Evolutionary conservation across 2,888 invertebrate species (phyloP), one percentile per base, ranked within the genome.

Genomic region (Nemurella pictetii): DNA sequence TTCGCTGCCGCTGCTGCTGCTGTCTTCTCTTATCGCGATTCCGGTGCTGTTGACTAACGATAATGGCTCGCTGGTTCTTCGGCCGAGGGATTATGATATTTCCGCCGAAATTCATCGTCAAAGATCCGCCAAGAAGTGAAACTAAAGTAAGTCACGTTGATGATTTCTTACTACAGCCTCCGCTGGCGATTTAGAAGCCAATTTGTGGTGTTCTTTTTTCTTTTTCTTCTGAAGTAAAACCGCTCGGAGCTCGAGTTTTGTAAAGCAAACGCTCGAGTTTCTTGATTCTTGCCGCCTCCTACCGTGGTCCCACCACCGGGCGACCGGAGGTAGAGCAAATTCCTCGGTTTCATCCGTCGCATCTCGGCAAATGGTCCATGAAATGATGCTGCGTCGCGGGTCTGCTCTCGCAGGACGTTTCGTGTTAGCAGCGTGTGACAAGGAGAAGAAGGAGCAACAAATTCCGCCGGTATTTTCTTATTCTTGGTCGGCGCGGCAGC

Each of bases 111-210:
- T 77, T 84, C 28, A 26, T 36, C 7, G 35, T 25, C 35, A 78
- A 78, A 75, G 77, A 84, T 26, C 84, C 78, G 90, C 89, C 80
- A 89, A 90, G 55, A 55, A 55, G 55, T 55, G 55, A 55, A 55
- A 55, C 55, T 55, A 55, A 15, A 55, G 55, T 55, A 55, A 55
- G 55, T 55, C 55, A 20, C 55, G 9, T 7, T 20, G 55, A 20
- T 20, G n/a, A n/a, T n/a, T n/a, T n/a, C n/a, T n/a, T n/a, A n/a
- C n/a, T n/a, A n/a, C n/a, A n/a, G n/a, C n/a, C n/a, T n/a, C n/a
- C n/a, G 9, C 1, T 20, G 55, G 55, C 55, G n/a, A n/a, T n/a
- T n/a, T n/a, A n/a, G n/a, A n/a, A n/a, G n/a, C n/a, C n/a, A n/a
- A n/a, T n/a, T 9, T 32, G 32, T 32, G 32, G 32, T 55, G 55